Conservation (phyloP, 2,797 vertebrate species). For the Meriones psammophilus region DNA sequence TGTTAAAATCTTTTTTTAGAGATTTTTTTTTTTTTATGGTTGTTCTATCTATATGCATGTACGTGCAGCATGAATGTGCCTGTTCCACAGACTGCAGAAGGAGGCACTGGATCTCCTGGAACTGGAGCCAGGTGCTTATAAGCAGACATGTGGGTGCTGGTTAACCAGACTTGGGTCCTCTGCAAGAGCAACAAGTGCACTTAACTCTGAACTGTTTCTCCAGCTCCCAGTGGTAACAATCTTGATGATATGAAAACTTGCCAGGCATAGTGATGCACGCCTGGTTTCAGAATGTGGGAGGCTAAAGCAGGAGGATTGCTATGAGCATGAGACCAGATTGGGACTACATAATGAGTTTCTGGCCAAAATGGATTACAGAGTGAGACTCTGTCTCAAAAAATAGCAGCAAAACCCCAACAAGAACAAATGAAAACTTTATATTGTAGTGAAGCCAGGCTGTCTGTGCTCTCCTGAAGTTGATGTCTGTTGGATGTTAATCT, state of each 20-base stretch:
- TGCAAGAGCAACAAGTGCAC: neutral
- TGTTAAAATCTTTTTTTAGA: slow-evolving; percentile 21
- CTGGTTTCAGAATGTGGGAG: neutral
- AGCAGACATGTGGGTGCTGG: neutral
- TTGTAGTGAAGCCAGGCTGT: slow-evolving; percentile 14
- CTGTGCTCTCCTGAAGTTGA: slow-evolving; percentile 29
- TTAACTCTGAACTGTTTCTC: neutral
- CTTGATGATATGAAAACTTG: slow-evolving; percentile 38
- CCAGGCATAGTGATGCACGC: neutral
- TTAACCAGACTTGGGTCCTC: neutral
- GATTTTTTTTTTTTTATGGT: neutral
- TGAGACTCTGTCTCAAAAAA: neutral
- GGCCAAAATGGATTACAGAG: neutral
- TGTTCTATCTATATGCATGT: neutral
- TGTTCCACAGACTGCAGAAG: neutral
- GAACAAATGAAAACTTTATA: slow-evolving; percentile 52
- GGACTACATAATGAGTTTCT: neutral
- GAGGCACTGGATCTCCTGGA: neutral
- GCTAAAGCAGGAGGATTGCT: neutral
- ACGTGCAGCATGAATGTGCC: neutral
- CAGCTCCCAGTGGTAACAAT: slow-evolving; percentile 43
- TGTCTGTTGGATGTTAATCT: slow-evolving; percentile 55
- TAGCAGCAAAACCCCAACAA: neutral
- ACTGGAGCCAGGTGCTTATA: neutral
- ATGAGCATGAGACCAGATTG: neutral